phyloP scores from a whole-genome alignment of 2,888 invertebrate genomes.

The Chymomyza caudatula region DNA sequence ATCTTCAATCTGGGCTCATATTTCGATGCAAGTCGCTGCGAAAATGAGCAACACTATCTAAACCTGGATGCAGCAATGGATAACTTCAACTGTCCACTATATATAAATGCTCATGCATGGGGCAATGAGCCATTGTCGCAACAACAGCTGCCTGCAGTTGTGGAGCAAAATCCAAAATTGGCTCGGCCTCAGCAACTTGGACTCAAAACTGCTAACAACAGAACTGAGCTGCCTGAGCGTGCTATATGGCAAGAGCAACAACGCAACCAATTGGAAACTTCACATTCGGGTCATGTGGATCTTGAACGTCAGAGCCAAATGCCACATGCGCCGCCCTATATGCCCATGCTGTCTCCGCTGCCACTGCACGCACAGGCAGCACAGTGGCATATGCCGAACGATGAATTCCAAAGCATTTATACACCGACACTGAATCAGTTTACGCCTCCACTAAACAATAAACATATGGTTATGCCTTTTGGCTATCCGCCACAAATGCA shows the following conservation, averaged over 20 bases:
- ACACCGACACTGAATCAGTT: neutral
- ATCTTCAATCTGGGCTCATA: slow-evolving; percentile 36
- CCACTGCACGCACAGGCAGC: neutral
- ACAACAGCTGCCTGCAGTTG: neutral
- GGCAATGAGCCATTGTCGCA: neutral
- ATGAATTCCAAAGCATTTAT: slow-evolving; percentile 27
- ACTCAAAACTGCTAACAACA: neutral
- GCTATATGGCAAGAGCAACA: neutral
- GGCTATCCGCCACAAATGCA: slow-evolving; percentile 32
- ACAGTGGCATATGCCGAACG: slow-evolving; percentile 27
- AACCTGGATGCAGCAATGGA: slow-evolving; percentile 26
- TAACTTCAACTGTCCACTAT: slow-evolving; percentile 21
- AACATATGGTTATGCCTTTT: slow-evolving; percentile 56
- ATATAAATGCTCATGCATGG: neutral
- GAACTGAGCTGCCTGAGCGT: too few relatives aligned
- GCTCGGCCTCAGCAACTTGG: neutral
- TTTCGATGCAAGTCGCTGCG: slow-evolving; percentile 38
- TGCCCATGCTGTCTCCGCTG: slow-evolving; percentile 5
- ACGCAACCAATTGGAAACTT: neutral
- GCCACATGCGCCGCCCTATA: neutral
- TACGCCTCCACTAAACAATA: slow-evolving; percentile 40
- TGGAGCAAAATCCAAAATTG: neutral
- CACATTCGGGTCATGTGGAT: neutral
- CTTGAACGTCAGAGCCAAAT: neutral
- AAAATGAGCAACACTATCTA: slow-evolving; percentile 27